Conservation (phyloP, 2,888 invertebrate genomes). For the Cheilosia soror region DNA sequence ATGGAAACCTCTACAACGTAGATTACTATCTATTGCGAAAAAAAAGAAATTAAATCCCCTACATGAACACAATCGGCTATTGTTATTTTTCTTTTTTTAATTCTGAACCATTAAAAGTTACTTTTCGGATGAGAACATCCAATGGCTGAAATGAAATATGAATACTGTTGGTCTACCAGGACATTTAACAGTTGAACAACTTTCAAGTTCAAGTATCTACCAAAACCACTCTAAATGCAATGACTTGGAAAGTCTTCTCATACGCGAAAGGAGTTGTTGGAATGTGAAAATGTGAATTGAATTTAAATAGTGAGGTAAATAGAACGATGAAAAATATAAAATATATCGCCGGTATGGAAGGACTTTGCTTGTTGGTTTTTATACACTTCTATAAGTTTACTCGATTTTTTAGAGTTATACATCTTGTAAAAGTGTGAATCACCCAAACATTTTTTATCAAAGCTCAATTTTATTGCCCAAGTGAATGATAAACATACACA, state of each 20-base stretch:
- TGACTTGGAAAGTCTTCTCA: constrained; percentile 17
- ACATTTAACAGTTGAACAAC: constrained; percentile 18
- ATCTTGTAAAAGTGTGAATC: too few relatives aligned
- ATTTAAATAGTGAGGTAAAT: background rate
- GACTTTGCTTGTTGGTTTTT: too few relatives aligned
- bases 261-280: background rate
- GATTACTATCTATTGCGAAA: constrained; percentile 1
- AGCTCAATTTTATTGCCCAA: too few relatives aligned
- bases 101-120: background rate
- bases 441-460: too few relatives aligned
- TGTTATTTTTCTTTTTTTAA: constrained; percentile 3
- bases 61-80: background rate
- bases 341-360: too few relatives aligned
- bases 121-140: constrained; percentile 1
- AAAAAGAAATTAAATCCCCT: background rate
- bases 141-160: background rate
- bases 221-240: constrained; percentile 5
- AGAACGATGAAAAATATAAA: too few relatives aligned
- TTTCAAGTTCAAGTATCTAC: constrained; percentile 22
- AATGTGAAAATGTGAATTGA: background rate
- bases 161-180: constrained; percentile 18
- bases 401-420: too few relatives aligned
- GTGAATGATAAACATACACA: too few relatives aligned
- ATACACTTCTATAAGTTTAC: too few relatives aligned
- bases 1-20: background rate